Evolutionary conservation across 2,113 vertebrate species (phyloP).

Genomic region (Ornithorhynchus anatinus): DNA sequence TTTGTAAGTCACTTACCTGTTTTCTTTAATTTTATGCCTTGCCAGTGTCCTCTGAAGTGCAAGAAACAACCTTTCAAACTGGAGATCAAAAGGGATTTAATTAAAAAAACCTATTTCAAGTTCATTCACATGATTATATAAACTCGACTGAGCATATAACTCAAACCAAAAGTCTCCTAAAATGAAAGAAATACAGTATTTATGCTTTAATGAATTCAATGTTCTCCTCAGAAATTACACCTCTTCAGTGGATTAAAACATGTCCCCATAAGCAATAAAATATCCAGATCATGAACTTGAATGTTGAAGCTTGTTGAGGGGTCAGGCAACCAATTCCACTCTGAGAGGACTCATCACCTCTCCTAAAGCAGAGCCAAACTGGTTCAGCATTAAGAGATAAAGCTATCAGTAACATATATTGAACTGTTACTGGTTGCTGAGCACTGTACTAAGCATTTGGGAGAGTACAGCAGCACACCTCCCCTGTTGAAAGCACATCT

Average conservation of each 20-base stretch:
- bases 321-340: too few species aligned
- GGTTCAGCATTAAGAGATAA: not conserved
- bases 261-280: not conserved
- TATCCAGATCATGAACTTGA: not conserved
- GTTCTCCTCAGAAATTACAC: not conserved
- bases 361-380: not conserved
- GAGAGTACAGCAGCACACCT: too few species aligned
- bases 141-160: not conserved
- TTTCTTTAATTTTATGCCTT: constrained; percentile 75
- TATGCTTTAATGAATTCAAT: not conserved
- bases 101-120: constrained; percentile 2
- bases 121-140: too few species aligned
- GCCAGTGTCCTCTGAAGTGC: constrained; percentile 86
- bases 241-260: not conserved
- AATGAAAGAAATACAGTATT: not conserved
- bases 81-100: constrained; percentile 47
- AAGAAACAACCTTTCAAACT: constrained; percentile 88
- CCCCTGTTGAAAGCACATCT: too few species aligned
- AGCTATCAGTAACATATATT: too few species aligned
- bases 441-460: too few species aligned
- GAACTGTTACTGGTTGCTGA: too few species aligned
- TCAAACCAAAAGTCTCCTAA: not conserved
- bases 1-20: constrained; percentile 72
- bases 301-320: too few species aligned
- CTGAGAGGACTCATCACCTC: not conserved